A percentile compares a stretch with the other conserved stretches of the same genome.
phyloP scores from a whole-genome alignment of 2,888 invertebrate species.

The Pterostichus madidus region DNA sequence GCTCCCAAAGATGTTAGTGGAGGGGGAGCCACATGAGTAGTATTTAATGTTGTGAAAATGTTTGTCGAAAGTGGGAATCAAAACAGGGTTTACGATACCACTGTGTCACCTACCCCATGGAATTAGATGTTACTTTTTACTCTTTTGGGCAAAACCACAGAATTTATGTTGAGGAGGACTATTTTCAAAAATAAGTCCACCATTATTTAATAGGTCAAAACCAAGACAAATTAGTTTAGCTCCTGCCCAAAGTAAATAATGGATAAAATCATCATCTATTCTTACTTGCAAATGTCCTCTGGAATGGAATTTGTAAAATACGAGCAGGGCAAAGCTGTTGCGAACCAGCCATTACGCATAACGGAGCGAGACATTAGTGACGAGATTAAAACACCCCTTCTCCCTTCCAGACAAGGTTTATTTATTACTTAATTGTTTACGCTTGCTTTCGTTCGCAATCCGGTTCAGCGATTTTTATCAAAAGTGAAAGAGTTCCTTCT shows the following conservation, averaged over 20 bases:
- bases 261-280: not conserved
- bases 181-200: too few relatives aligned
- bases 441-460: slow-evolving; percentile 35
- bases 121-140: not conserved
- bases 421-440: slow-evolving; percentile 43
- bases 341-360: not conserved
- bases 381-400: slow-evolving; percentile 24
- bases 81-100: too few relatives aligned
- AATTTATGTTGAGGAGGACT: too few relatives aligned
- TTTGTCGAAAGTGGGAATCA: too few relatives aligned
- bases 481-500: slow-evolving; percentile 23
- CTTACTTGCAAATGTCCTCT: slow-evolving; percentile 7
- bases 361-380: slow-evolving; percentile 2
- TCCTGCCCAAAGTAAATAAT: not conserved
- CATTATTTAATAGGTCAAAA: slow-evolving; percentile 1
- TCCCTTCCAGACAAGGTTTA: slow-evolving; percentile 3
- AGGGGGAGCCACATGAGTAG: too few relatives aligned
- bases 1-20: too few relatives aligned
- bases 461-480: slow-evolving; percentile 38
- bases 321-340: not conserved
- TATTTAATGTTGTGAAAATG: too few relatives aligned
- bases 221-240: slow-evolving; percentile 2
- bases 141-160: not conserved
- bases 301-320: slow-evolving; percentile 8
- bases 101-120: too few relatives aligned